Conservation (phyloP, 2,888 invertebrate genomes). For the Drosophila maculinotata region DNA sequence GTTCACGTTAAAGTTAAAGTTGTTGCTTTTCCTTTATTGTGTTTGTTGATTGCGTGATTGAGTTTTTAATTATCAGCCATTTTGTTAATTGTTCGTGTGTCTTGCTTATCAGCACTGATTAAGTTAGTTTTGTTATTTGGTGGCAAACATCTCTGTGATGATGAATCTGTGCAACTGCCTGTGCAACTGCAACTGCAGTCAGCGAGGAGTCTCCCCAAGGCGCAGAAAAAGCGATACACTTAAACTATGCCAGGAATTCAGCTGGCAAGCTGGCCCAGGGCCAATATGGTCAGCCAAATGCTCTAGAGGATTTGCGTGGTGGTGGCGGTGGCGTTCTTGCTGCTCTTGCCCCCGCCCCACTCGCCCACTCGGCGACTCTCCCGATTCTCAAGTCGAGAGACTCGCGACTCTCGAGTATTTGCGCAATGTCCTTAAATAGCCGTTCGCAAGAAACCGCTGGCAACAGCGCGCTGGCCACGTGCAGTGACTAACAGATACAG, state of each 20-base stretch:
- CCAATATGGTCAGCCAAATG: slow-evolving; percentile 77
- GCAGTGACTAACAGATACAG: slow-evolving; percentile 82
- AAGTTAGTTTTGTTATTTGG: slow-evolving; percentile 72
- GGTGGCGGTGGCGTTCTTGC: slow-evolving; percentile 22
- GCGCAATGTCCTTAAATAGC: slow-evolving; percentile 80
- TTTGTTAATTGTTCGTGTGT: slow-evolving; percentile 7
- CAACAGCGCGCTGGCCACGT: slow-evolving; percentile 68
- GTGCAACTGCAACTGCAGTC: slow-evolving; percentile 9
- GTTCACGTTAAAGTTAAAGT: slow-evolving; percentile 27
- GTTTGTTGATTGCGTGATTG: slow-evolving; percentile 58
- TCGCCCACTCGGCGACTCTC: slow-evolving; percentile 9
- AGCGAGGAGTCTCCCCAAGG: slow-evolving; percentile 39
- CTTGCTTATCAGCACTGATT: slow-evolving; percentile 75
- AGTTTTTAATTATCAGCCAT: slow-evolving; percentile 64
- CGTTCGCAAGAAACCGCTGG: slow-evolving; percentile 70
- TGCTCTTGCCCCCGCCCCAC: background rate
- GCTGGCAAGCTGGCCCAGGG: slow-evolving; percentile 39
- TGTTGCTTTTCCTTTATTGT: slow-evolving; percentile 16
- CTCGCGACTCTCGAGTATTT: slow-evolving; percentile 58
- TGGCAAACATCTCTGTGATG: slow-evolving; percentile 29
- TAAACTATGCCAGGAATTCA: slow-evolving; percentile 77
- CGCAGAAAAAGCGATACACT: slow-evolving; percentile 76
- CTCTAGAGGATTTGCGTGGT: slow-evolving; percentile 82
- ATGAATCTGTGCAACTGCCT: slow-evolving; percentile 6
- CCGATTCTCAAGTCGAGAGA: slow-evolving; percentile 7